These are phyloP conservation scores for Carassius carassius DNA, from an alignment of 2,113 vertebrate genomes.

Conservation along the genomic window DNA sequence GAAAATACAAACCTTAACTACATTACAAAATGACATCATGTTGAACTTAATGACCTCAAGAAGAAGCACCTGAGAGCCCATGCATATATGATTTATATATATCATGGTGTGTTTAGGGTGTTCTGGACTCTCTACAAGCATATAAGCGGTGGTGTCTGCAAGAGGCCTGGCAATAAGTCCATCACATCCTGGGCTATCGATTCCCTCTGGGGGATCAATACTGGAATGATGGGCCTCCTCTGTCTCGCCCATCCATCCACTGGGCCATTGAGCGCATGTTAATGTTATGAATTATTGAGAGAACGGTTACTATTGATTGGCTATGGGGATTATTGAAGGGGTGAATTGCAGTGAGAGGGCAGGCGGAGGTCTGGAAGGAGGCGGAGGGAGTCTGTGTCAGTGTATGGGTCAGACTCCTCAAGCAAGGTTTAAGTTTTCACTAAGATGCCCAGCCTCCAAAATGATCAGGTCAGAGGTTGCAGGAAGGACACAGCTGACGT, in stretches of 20 bases:
- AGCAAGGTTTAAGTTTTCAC: slow-evolving; percentile 73
- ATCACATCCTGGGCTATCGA: slow-evolving; percentile 77
- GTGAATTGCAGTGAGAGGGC: slow-evolving; percentile 56
- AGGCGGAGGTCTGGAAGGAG: slow-evolving; percentile 60
- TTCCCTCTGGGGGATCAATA: slow-evolving; percentile 76
- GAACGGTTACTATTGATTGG: slow-evolving; percentile 84
- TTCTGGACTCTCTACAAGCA: neutral
- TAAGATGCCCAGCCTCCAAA: slow-evolving; percentile 70
- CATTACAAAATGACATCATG: neutral
- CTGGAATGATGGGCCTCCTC: slow-evolving; percentile 81
- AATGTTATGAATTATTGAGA: slow-evolving; percentile 87
- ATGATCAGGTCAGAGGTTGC: slow-evolving; percentile 71
- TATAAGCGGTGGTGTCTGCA: slow-evolving; percentile 22
- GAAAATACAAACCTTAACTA: neutral
- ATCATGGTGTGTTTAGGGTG: slow-evolving; percentile 2
- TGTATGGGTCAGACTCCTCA: slow-evolving; percentile 70
- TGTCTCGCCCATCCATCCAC: slow-evolving; percentile 80
- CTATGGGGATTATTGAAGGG: slow-evolving; percentile 76
- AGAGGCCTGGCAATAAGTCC: slow-evolving; percentile 73
- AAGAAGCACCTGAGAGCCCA: neutral
- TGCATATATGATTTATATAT: slow-evolving; percentile 9
- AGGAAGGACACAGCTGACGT: slow-evolving; percentile 62
- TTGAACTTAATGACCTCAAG: neutral
- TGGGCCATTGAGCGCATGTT: slow-evolving; percentile 81
- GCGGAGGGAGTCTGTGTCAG: neutral